phyloP scores from a whole-genome alignment of 2,113 vertebrate species.

The Epinephelus moara region DNA sequence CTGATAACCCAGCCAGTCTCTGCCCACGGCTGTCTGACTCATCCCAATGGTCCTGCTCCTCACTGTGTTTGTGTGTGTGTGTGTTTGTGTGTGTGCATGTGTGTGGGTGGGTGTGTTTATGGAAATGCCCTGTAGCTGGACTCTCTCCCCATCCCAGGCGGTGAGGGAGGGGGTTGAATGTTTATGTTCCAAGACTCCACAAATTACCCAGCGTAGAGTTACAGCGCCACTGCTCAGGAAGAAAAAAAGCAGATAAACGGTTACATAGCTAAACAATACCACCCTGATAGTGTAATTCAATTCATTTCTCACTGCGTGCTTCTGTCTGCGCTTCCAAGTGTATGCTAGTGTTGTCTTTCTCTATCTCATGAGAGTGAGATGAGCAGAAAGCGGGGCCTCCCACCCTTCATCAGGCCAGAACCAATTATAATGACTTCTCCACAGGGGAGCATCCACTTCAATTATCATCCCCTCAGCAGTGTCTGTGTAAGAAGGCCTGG shows the following conservation, averaged over 20 bases:
- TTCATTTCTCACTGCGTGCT: slow-evolving; percentile 12
- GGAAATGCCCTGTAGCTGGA: slow-evolving; percentile 72
- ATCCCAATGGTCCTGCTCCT: slow-evolving; percentile 66
- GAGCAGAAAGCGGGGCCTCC: slow-evolving; percentile 48
- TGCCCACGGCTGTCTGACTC: slow-evolving; percentile 77
- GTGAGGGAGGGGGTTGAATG: slow-evolving; percentile 47
- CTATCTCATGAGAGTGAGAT: slow-evolving; percentile 39
- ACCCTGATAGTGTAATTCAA: slow-evolving; percentile 17
- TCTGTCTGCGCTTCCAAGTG: slow-evolving; percentile 20
- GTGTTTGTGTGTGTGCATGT: slow-evolving; percentile 22
- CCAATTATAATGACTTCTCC: slow-evolving; percentile 77
- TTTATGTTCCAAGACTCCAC: slow-evolving; percentile 63
- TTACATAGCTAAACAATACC: slow-evolving; percentile 34
- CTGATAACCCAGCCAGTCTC: slow-evolving; percentile 70
- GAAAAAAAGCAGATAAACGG: slow-evolving; percentile 35
- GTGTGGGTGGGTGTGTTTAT: slow-evolving; percentile 69
- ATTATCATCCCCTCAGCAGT: slow-evolving; percentile 62
- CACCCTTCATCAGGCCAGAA: slow-evolving; percentile 66
- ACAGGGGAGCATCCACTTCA: slow-evolving; percentile 67
- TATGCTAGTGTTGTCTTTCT: slow-evolving; percentile 28
- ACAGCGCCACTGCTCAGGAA: slow-evolving; percentile 27
- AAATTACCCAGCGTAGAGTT: slow-evolving; percentile 63
- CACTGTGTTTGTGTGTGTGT: slow-evolving; percentile 39
- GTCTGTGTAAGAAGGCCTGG: slow-evolving; percentile 46
- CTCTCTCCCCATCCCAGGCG: slow-evolving; percentile 38